A percentile compares a stretch with the other conserved stretches of the same genome.
Conservation (phyloP, 2,113 vertebrate species). For the Hystrix cristata region DNA sequence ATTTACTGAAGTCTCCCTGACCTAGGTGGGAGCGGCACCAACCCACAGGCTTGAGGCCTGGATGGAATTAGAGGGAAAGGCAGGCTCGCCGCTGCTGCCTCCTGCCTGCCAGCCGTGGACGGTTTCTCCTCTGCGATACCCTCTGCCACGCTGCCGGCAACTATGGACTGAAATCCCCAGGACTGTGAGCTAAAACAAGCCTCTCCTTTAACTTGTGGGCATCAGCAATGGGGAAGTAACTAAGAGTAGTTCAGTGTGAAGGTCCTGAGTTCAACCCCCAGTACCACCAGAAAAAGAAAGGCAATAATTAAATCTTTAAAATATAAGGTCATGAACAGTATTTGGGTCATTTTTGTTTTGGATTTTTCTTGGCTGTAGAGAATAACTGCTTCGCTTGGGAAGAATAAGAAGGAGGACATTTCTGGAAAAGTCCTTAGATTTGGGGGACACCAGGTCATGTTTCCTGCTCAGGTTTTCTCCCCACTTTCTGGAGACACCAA, state of each 20-base stretch:
- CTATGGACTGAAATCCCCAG: background rate
- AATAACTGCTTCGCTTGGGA: background rate
- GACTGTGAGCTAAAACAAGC: background rate
- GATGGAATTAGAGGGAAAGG: background rate
- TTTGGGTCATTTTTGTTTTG: background rate
- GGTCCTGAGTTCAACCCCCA: background rate
- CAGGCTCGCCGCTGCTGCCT: background rate
- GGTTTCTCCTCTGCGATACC: background rate
- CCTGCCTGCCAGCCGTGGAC: background rate
- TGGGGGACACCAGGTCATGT: too few relatives aligned
- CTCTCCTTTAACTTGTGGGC: background rate
- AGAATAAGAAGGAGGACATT: background rate
- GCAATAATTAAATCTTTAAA: background rate
- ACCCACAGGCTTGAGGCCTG: too few relatives aligned
- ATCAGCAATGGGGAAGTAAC: background rate
- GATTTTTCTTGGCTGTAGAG: background rate
- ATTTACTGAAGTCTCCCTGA: background rate
- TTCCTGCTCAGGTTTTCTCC: background rate
- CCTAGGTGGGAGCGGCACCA: background rate
- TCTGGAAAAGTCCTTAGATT: background rate
- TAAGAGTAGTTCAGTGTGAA: background rate
- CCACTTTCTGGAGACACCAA: background rate
- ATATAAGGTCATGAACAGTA: background rate
- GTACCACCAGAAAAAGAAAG: background rate
- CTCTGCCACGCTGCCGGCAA: background rate